These are phyloP conservation scores for Myotis findleyi DNA, from an alignment of 2,797 vertebrate genomes.

Conservation along the genomic window DNA sequence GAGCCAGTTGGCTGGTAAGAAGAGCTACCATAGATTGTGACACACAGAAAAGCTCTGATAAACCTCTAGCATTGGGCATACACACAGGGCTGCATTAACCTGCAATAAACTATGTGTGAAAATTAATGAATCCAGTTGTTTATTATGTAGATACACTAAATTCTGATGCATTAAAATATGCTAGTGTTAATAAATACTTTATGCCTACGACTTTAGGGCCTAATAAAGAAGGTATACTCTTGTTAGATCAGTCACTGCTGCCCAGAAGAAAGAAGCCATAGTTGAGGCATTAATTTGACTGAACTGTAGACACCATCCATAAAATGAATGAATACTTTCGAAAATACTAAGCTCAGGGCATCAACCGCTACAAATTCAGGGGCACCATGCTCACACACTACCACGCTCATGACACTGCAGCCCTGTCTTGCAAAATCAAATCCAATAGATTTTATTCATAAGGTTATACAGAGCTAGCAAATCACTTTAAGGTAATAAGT, in stretches of 20 bases:
- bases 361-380: neutral
- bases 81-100: neutral
- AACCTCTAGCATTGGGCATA: neutral
- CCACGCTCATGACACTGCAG: neutral
- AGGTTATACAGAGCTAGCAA: neutral
- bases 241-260: constrained; percentile 2
- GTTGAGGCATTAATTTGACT: neutral
- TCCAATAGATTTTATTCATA: neutral
- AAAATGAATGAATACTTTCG: neutral
- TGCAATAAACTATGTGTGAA: neutral
- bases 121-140: neutral
- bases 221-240: neutral
- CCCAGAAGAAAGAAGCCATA: neutral
- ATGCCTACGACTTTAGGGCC: neutral
- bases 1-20: neutral
- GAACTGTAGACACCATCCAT: neutral
- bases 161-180: neutral
- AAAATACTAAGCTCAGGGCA: neutral
- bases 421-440: neutral
- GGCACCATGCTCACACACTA: neutral
- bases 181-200: neutral
- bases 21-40: neutral
- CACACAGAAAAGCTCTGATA: neutral
- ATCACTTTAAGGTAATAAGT: neutral
- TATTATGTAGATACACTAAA: neutral